Conservation (phyloP, 2,797 vertebrate species). For the Anguilla marmorata region DNA sequence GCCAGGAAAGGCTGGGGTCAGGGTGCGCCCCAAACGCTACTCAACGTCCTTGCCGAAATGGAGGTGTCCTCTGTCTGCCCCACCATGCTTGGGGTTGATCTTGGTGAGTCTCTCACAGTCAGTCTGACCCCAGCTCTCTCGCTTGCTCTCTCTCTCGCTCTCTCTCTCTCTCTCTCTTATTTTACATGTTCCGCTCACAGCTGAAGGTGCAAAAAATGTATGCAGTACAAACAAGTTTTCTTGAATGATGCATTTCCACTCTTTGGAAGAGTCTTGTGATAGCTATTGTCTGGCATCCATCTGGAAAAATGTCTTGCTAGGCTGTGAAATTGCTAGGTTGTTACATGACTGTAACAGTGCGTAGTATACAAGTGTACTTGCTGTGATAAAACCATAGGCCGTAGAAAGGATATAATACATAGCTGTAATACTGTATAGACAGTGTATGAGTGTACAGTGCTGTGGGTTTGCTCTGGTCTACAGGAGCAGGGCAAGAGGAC, state of each 20-base stretch:
- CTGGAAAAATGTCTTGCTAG: background rate
- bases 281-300: background rate
- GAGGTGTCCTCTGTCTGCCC: constrained; percentile 51
- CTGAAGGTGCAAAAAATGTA: background rate
- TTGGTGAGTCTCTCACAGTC: constrained; percentile 44
- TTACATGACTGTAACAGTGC: background rate
- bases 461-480: background rate
- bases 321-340: background rate
- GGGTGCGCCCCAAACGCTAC: constrained; percentile 62
- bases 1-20: constrained; percentile 56
- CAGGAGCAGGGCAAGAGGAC: constrained; percentile 36
- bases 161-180: background rate
- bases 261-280: background rate
- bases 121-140: too few relatives aligned
- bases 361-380: background rate
- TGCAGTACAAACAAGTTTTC: background rate
- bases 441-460: constrained; percentile 6
- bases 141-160: background rate
- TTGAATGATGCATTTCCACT: background rate
- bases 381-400: background rate
- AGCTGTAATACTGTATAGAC: background rate
- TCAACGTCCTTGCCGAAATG: constrained; percentile 61
- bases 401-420: background rate
- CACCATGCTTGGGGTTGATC: constrained; percentile 4
- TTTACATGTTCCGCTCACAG: background rate